phyloP scores from a whole-genome alignment of 2,113 vertebrate genomes.

The Otocyon megalotis region DNA sequence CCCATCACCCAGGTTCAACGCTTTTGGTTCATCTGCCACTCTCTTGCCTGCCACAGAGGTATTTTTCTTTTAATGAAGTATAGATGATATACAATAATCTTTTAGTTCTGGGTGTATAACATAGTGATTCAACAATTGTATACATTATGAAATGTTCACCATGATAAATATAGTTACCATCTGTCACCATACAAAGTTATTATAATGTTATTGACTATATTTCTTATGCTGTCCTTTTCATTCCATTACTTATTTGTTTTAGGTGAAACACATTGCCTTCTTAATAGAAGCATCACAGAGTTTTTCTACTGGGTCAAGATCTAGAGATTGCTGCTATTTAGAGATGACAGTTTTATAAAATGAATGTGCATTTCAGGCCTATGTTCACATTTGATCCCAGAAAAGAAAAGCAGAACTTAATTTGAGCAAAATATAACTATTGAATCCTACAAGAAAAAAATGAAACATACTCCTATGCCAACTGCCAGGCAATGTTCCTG shows the following conservation, averaged over 20 bases:
- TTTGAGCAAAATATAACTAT: constrained; percentile 6
- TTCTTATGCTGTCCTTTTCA: not conserved
- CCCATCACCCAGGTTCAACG: not conserved
- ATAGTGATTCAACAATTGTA: not conserved
- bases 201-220: not conserved
- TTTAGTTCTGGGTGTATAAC: not conserved
- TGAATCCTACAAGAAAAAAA: constrained; percentile 39
- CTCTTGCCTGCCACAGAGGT: not conserved
- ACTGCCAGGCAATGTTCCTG: not conserved
- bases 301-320: not conserved
- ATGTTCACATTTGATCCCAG: not conserved
- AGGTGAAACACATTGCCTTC: not conserved
- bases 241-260: not conserved
- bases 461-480: not conserved
- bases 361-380: not conserved
- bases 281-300: constrained; percentile 19
- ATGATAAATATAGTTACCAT: not conserved
- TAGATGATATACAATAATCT: not conserved
- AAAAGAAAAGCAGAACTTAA: constrained; percentile 37
- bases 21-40: not conserved
- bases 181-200: not conserved
- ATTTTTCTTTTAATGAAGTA: not conserved
- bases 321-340: not conserved
- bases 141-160: not conserved
- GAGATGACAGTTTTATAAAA: not conserved